Percentiles rank a stretch among this genome's conserved stretches.
phyloP scores from a whole-genome alignment of 2,113 vertebrate species.

The Merops nubicus region DNA sequence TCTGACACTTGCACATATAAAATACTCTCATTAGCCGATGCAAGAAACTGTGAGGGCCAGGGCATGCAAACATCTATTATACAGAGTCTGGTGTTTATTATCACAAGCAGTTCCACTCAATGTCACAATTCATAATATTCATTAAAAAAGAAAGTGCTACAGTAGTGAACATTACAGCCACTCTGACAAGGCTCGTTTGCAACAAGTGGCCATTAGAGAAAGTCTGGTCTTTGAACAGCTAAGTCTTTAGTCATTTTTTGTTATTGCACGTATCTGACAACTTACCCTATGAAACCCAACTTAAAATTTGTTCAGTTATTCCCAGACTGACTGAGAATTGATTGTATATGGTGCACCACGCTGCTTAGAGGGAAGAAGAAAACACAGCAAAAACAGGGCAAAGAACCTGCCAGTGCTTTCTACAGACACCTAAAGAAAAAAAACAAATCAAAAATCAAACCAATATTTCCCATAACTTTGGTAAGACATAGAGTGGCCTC shows the following conservation, averaged over 20 bases:
- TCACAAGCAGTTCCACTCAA: background rate
- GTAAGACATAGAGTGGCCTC: background rate
- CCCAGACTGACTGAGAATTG: background rate
- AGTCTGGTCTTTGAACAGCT: background rate
- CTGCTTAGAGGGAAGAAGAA: background rate
- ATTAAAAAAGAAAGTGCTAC: background rate
- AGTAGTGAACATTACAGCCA: background rate
- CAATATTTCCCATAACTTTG: background rate
- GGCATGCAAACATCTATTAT: background rate
- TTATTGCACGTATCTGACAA: background rate
- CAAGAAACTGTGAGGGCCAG: background rate
- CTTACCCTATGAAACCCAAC: background rate
- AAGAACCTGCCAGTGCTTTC: background rate
- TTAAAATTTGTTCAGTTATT: background rate
- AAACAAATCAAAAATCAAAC: background rate
- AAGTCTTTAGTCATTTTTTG: background rate
- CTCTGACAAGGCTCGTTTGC: background rate
- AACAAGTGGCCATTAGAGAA: background rate
- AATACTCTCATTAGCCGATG: constrained; percentile 5
- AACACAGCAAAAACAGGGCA: background rate
- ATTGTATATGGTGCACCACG: background rate
- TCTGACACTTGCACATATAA: constrained; percentile 35
- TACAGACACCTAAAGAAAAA: background rate
- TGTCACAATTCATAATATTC: background rate
- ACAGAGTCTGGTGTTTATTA: background rate